Conservation (phyloP, 2,797 vertebrate species). For the Gobio occitaniae region DNA sequence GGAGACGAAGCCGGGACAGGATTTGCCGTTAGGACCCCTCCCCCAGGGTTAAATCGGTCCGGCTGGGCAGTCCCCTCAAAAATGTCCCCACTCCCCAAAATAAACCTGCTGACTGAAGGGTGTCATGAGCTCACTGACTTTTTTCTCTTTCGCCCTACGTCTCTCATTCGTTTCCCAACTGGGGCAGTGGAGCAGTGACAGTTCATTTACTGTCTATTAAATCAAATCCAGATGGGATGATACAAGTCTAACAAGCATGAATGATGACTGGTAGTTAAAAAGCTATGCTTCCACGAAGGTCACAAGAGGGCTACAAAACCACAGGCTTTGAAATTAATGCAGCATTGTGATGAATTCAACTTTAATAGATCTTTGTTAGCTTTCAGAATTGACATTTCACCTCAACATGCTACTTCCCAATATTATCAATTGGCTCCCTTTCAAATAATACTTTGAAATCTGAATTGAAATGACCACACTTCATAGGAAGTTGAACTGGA, state of each 20-base stretch:
- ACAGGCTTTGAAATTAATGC: not conserved
- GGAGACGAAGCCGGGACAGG: slow-evolving; percentile 18
- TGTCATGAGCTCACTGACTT: slow-evolving; percentile 57
- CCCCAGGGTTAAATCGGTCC: slow-evolving; percentile 62
- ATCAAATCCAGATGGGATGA: not conserved
- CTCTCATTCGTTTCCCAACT: slow-evolving; percentile 39
- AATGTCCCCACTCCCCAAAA: slow-evolving; percentile 64
- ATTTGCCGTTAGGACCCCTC: slow-evolving; percentile 46
- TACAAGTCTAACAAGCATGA: slow-evolving; percentile 8
- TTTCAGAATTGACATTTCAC: not conserved
- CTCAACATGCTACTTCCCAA: not conserved
- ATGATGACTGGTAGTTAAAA: slow-evolving; percentile 15
- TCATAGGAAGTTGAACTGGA: not conserved
- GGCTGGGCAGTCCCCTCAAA: slow-evolving; percentile 57
- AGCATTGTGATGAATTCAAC: not conserved
- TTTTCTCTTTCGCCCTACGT: not conserved
- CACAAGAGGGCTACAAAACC: slow-evolving; percentile 1
- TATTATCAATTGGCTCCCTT: not conserved
- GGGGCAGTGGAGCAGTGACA: slow-evolving; percentile 32
- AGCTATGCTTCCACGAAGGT: not conserved
- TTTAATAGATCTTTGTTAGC: not conserved
- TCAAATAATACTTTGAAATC: not conserved
- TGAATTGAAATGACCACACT: not conserved
- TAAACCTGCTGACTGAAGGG: slow-evolving; percentile 68
- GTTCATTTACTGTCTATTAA: slow-evolving; percentile 17